Evolutionary conservation across 2,888 invertebrate species (phyloP).

Genomic region (Argyra leucocephala): DNA sequence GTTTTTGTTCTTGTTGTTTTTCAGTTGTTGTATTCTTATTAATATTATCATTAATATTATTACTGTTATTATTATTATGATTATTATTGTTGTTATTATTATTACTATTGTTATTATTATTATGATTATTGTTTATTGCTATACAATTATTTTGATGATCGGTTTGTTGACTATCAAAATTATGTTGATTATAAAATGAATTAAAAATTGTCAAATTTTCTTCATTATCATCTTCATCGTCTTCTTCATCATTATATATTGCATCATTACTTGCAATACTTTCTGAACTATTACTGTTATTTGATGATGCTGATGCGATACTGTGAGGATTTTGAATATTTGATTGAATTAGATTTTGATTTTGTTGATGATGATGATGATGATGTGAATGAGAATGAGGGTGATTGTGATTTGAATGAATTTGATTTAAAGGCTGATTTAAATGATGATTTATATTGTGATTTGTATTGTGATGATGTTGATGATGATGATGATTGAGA

Average conservation of each 20-base stretch:
- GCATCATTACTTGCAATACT: background rate
- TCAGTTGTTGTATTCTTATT: background rate
- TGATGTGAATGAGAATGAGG: background rate
- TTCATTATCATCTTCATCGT: slow-evolving; percentile 1
- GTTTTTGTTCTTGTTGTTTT: background rate
- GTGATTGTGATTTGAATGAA: background rate
- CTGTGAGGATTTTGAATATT: background rate
- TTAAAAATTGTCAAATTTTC: slow-evolving; percentile 4
- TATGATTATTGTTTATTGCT: background rate
- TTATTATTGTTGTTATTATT: slow-evolving; percentile 12
- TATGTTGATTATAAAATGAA: background rate
- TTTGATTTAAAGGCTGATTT: background rate
- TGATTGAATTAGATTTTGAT: background rate
- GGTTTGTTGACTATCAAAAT: background rate
- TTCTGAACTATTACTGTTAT: slow-evolving; percentile 5
- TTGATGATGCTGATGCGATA: slow-evolving; percentile 9
- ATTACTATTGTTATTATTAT: background rate
- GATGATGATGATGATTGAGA: background rate
- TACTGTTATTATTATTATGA: slow-evolving; percentile 7
- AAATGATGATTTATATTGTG: no score
- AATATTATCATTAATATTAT: slow-evolving; percentile 10
- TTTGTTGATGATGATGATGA: background rate
- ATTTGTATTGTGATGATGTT: background rate
- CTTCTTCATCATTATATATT: slow-evolving; percentile 7
- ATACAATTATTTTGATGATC: background rate